Evolutionary conservation across 2,113 vertebrate species (phyloP).

Genomic region (Heloderma charlesbogerti): DNA sequence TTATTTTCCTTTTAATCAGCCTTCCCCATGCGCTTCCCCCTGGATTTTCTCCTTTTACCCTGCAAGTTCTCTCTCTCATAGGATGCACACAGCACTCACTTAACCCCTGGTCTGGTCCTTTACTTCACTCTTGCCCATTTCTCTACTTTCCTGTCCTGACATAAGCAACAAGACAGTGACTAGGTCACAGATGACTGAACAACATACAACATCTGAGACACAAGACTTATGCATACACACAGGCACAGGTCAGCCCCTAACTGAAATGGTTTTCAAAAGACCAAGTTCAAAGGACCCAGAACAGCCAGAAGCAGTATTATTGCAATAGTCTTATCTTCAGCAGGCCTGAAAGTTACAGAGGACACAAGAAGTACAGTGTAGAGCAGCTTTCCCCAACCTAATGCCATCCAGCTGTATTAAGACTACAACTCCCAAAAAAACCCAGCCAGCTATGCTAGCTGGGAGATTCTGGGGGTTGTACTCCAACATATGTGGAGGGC

Average conservation of each 20-base stretch:
- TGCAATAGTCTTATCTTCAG: background rate
- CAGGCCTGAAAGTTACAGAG: background rate
- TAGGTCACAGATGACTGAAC: background rate
- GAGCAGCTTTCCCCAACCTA: no score
- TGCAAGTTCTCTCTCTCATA: background rate
- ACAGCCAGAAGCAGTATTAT: background rate
- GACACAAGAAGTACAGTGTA: background rate
- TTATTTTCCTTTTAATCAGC: background rate
- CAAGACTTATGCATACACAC: background rate
- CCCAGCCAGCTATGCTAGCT: no score
- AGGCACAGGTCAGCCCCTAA: background rate
- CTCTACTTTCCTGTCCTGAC: background rate
- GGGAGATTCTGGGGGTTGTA: no score
- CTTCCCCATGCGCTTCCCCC: background rate
- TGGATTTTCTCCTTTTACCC: background rate
- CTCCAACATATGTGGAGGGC: no score
- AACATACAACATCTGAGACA: background rate
- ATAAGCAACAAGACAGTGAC: no score
- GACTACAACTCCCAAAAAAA: no score
- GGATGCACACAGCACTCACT: background rate
- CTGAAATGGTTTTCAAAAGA: background rate
- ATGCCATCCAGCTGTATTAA: no score
- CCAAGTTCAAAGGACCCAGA: background rate
- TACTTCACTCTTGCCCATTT: background rate
- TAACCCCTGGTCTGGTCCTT: background rate